Conservation (phyloP, 2,888 invertebrate genomes). For the Linnaemya vulpina region DNA sequence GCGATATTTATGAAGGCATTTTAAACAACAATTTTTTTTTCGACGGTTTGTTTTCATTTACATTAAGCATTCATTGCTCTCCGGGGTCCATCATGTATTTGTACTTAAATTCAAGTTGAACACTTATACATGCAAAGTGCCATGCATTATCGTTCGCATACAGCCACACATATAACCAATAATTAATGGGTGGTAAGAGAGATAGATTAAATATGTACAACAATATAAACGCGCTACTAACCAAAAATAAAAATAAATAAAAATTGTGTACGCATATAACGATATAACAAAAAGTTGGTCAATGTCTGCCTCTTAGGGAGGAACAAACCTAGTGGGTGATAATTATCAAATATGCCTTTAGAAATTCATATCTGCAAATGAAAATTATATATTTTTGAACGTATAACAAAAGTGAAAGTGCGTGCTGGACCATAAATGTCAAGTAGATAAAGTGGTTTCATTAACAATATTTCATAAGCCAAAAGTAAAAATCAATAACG, state of each 20-base stretch:
- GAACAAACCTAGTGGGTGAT: not conserved
- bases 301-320: constrained; percentile 57
- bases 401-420: constrained; percentile 37
- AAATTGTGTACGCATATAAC: not conserved
- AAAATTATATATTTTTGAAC: constrained; percentile 29
- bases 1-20: constrained; percentile 54
- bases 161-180: constrained; percentile 34
- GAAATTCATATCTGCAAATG: constrained; percentile 22
- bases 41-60: constrained; percentile 27
- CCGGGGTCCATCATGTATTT: constrained; percentile 51
- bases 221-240: constrained; percentile 4
- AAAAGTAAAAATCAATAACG: not conserved
- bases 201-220: constrained; percentile 60
- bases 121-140: not conserved
- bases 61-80: constrained; percentile 66
- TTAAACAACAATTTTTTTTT: constrained; percentile 22
- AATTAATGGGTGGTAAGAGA: constrained; percentile 69
- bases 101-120: constrained; percentile 16
- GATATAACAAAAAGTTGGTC: constrained; percentile 49
- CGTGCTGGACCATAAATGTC: not conserved
- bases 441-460: not conserved
- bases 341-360: constrained; percentile 24
- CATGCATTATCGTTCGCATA: not conserved
- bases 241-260: constrained; percentile 1
- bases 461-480: not conserved